These are phyloP conservation scores for Rousettus madagascariensis DNA, from an alignment of 2,797 vertebrate species.

Conservation along the genomic window DNA sequence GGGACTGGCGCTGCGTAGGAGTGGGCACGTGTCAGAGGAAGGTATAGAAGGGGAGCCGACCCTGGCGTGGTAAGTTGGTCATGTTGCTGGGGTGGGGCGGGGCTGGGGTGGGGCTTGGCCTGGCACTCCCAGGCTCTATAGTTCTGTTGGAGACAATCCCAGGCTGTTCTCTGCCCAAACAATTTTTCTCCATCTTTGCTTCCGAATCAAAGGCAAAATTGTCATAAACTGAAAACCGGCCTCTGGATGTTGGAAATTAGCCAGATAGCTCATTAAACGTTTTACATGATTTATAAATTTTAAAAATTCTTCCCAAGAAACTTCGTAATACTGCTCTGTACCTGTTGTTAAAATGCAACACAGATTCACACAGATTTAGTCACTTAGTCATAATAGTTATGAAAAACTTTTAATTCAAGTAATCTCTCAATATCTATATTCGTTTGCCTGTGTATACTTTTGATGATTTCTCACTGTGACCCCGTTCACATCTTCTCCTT, in stretches of 20 bases:
- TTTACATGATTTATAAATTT: slow-evolving; percentile 39
- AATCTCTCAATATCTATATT: not conserved
- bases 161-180: not conserved
- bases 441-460: not conserved
- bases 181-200: slow-evolving; percentile 33
- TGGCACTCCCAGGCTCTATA: not conserved
- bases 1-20: not conserved
- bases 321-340: not conserved
- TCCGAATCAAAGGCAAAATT: slow-evolving; percentile 35
- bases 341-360: not conserved
- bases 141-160: not conserved
- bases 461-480: not conserved
- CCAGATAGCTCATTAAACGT: not conserved
- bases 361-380: not conserved
- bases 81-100: not conserved
- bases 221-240: slow-evolving; percentile 33
- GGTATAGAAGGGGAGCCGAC: not conserved
- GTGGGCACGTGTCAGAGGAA: rapidly evolving
- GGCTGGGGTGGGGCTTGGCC: not conserved
- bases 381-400: not conserved
- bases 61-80: not conserved
- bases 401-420: not conserved
- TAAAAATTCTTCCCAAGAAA: slow-evolving; percentile 16
- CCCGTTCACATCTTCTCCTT: not conserved
- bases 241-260: slow-evolving; percentile 40